Percentiles rank a stretch among this genome's conserved stretches.
Conservation (phyloP, 2,888 invertebrate species). For the Loripinus fragilis region DNA sequence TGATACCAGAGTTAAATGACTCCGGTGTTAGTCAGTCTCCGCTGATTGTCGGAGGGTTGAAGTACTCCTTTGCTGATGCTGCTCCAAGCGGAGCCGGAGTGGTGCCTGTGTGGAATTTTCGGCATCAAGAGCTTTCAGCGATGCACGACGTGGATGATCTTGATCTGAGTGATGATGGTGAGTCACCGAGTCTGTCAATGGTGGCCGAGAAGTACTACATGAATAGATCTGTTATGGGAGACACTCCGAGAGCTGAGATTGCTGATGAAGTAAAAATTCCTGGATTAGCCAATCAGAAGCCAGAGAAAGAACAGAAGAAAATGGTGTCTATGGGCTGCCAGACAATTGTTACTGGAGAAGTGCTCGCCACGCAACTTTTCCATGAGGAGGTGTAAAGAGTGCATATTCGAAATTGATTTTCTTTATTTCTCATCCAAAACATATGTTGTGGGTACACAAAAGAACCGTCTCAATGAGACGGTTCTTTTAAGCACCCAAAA, state of each 20-base stretch:
- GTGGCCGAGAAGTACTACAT: conserved; percentile 82
- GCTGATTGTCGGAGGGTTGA: conserved; percentile 73
- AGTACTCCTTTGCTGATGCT: conserved; percentile 79
- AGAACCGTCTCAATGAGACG: too few relatives aligned
- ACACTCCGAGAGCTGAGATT: conserved; percentile 66
- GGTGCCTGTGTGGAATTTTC: conserved; percentile 82
- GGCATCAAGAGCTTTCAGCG: conserved; percentile 75
- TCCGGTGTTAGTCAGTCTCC: conserved; percentile 70
- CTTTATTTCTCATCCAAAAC: too few relatives aligned
- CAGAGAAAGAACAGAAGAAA: conserved; percentile 51
- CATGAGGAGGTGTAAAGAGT: too few relatives aligned
- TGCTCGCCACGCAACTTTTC: conserved; percentile 83
- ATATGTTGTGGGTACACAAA: too few relatives aligned
- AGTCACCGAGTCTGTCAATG: conserved; percentile 77
- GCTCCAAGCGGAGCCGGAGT: conserved; percentile 82
- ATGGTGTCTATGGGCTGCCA: conserved; percentile 77
- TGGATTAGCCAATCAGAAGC: conserved; percentile 10
- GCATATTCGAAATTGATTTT: too few relatives aligned
- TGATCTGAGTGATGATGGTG: conserved; percentile 74
- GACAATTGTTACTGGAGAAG: conserved; percentile 83
- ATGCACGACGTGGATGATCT: conserved; percentile 78
- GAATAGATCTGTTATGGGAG: conserved; percentile 80
- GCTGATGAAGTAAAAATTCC: conserved; percentile 25
- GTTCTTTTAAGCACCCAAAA: too few relatives aligned
- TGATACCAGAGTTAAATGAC: conserved; percentile 79